These are phyloP conservation scores for Dromiciops gliroides DNA, from an alignment of 2,113 vertebrate genomes.

Conservation along the genomic window DNA sequence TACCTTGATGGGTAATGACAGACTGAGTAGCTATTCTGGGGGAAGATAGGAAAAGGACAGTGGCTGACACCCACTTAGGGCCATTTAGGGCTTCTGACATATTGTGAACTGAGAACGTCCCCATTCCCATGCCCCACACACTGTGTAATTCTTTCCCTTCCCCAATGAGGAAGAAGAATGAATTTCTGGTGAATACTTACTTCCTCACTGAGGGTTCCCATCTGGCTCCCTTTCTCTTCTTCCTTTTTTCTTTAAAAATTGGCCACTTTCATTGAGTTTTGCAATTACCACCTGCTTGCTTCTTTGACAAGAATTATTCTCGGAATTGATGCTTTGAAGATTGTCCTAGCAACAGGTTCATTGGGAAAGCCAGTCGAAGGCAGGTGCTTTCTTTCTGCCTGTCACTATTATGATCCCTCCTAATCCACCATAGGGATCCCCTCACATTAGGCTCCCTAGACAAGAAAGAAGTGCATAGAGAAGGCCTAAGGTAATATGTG, in stretches of 20 bases:
- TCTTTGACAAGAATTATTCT: slow-evolving; percentile 43
- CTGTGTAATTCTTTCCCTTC: not conserved
- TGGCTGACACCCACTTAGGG: not conserved
- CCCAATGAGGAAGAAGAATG: not conserved
- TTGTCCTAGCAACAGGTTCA: slow-evolving; percentile 52
- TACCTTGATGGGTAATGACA: not conserved
- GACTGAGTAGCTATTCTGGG: not conserved
- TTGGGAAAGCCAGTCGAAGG: slow-evolving; percentile 52
- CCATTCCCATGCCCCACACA: not conserved
- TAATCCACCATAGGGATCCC: slow-evolving; percentile 32
- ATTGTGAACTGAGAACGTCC: not conserved
- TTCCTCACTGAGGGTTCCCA: not conserved
- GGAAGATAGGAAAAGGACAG: not conserved
- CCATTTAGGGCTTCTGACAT: not conserved
- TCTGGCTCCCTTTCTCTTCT: not conserved
- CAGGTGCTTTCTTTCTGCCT: slow-evolving; percentile 71
- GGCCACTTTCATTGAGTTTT: slow-evolving; percentile 25
- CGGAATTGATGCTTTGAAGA: slow-evolving; percentile 47
- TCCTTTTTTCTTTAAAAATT: slow-evolving; percentile 18
- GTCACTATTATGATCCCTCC: slow-evolving; percentile 51
- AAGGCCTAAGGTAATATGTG: not conserved
- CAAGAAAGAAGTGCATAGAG: not conserved
- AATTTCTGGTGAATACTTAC: not conserved
- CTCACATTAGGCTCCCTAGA: not conserved
- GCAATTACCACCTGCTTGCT: slow-evolving; percentile 43